These are phyloP conservation scores for Ashinkailepas kermadecensis DNA, from an alignment of 2,888 invertebrate species.

Conservation along the genomic window DNA sequence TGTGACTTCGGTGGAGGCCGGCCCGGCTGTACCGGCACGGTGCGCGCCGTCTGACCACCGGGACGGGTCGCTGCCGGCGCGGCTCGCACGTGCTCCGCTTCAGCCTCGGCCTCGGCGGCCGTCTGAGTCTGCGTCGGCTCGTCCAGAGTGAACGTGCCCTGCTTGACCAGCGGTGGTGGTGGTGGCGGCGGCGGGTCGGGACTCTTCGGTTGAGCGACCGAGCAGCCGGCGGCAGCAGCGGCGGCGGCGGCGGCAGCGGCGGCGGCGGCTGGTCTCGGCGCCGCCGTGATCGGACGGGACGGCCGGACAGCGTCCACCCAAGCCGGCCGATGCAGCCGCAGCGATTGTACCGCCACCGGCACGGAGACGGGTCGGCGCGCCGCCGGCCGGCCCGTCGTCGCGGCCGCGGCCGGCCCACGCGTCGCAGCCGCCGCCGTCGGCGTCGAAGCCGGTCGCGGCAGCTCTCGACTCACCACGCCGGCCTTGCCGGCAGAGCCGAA, in stretches of 20 bases:
- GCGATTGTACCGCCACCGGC: background rate
- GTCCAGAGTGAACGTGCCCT: slow-evolving; percentile 18
- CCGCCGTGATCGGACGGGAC: background rate
- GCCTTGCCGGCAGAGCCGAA: slow-evolving; percentile 18
- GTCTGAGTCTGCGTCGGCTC: background rate
- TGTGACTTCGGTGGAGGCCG: slow-evolving; percentile 10
- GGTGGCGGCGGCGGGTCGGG: background rate
- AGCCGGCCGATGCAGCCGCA: slow-evolving; percentile 29
- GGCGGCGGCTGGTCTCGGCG: background rate
- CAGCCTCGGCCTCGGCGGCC: background rate
- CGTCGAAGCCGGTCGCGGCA: slow-evolving; percentile 29
- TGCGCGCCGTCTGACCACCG: background rate
- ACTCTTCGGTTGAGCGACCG: background rate
- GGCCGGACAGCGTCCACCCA: slow-evolving; percentile 24
- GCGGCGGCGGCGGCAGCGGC: background rate
- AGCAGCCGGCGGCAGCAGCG: background rate
- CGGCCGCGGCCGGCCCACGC: background rate
- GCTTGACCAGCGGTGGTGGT: background rate
- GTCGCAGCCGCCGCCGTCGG: background rate
- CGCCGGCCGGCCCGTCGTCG: slow-evolving; percentile 30
- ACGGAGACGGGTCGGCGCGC: background rate
- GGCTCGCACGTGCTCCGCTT: background rate
- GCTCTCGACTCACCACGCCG: slow-evolving; percentile 21
- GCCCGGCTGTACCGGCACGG: background rate
- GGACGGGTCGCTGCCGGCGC: background rate